Evolutionary conservation across 2,888 invertebrate genomes (phyloP).

Genomic region (Limnephilus rhombicus): DNA sequence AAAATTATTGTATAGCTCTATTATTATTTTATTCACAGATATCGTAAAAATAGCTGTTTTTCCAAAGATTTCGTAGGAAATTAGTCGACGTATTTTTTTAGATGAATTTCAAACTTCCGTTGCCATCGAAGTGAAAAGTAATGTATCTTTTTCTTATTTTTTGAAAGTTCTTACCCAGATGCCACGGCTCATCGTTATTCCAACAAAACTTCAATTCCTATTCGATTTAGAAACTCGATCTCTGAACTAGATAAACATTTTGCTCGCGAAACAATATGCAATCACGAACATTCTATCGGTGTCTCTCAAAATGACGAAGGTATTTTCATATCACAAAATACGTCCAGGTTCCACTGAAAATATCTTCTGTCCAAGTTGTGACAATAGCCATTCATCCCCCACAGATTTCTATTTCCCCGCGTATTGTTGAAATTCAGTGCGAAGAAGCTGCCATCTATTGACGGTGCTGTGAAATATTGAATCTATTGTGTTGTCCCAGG

Average conservation of each 20-base stretch:
- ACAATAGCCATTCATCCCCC: conserved; percentile 28
- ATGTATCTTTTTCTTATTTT: no score
- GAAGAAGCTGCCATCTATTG: conserved; percentile 24
- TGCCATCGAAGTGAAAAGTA: no score
- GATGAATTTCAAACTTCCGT: no score
- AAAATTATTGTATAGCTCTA: no score
- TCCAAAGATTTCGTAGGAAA: no score
- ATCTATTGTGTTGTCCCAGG: not conserved
- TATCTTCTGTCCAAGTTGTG: conserved; percentile 19
- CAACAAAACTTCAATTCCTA: not conserved
- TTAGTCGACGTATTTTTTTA: no score
- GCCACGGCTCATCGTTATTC: no score
- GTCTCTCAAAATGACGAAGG: not conserved
- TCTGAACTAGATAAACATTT: not conserved
- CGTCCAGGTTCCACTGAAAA: conserved; percentile 13
- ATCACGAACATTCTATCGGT: not conserved
- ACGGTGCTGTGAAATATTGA: conserved; percentile 25
- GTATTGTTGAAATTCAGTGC: conserved; percentile 15
- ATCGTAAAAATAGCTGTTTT: no score
- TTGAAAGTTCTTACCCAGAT: no score
- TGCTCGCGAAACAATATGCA: conserved; percentile 10
- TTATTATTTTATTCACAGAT: no score
- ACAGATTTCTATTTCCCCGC: conserved; percentile 20
- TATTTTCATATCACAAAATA: not conserved
- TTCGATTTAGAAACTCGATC: not conserved